A percentile compares a stretch with the other conserved stretches of the same genome.
phyloP scores from a whole-genome alignment of 2,113 vertebrate species.

The Eupsittula cactorum region DNA sequence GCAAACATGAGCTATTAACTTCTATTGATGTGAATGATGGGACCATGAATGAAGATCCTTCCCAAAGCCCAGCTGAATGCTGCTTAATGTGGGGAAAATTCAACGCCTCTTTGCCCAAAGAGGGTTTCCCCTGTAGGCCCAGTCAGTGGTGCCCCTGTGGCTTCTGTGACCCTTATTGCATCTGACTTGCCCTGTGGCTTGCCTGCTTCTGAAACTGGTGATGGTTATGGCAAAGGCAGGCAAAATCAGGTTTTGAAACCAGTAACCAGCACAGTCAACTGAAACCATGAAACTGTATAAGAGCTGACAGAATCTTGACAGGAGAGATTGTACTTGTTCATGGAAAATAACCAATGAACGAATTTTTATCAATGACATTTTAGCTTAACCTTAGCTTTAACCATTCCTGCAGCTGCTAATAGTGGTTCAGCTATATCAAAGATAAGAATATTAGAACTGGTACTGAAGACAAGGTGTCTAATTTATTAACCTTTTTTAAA shows the following conservation, averaged over 20 bases:
- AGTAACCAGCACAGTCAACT: background rate
- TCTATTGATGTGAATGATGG: background rate
- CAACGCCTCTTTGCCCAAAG: background rate
- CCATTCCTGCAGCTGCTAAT: background rate
- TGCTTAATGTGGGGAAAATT: background rate
- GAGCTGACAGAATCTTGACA: background rate
- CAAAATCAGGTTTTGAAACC: background rate
- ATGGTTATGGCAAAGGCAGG: background rate
- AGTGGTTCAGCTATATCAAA: background rate
- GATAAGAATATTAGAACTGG: background rate
- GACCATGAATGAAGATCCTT: background rate
- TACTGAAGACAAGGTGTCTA: background rate
- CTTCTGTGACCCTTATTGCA: background rate
- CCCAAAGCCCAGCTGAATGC: background rate
- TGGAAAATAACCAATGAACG: background rate
- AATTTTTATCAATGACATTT: background rate
- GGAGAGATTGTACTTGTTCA: background rate
- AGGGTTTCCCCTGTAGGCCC: fast-evolving
- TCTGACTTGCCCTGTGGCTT: background rate
- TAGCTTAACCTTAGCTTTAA: background rate
- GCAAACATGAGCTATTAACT: background rate
- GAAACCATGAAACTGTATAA: background rate
- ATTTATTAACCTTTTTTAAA: background rate
- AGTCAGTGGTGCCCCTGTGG: background rate
- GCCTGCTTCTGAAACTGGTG: background rate